Percentiles rank a stretch among this genome's conserved stretches.
Conservation (phyloP, 2,113 vertebrate species). For the Stomatorhinus ivindoensis region DNA sequence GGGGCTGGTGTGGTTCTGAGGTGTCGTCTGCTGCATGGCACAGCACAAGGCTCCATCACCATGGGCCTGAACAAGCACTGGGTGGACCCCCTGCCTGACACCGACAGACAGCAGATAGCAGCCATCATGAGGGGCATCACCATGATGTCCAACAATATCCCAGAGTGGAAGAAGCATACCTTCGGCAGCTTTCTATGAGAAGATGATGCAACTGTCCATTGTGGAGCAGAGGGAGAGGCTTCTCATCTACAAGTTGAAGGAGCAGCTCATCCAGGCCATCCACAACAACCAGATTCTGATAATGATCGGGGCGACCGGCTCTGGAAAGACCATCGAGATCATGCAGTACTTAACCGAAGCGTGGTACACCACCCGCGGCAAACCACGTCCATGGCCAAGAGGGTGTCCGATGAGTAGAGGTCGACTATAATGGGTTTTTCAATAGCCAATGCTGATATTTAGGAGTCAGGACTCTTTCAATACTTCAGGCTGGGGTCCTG, state of each 20-base stretch:
- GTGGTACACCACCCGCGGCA: constrained; percentile 86
- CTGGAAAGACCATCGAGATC: constrained; percentile 95
- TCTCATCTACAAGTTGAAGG: constrained; percentile 94
- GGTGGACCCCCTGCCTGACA: constrained; percentile 96
- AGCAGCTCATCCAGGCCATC: constrained; percentile 95
- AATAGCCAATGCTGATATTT: too few species aligned
- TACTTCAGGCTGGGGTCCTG: too few species aligned
- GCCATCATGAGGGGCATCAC: constrained; percentile 98
- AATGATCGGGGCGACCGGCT: constrained; percentile 93
- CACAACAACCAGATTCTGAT: constrained; percentile 98
- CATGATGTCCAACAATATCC: constrained; percentile 98
- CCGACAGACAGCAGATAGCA: constrained; percentile 89
- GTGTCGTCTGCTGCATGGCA: constrained; percentile 41
- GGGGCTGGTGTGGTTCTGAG: too few species aligned
- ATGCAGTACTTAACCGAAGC: constrained; percentile 96
- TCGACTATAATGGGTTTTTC: too few species aligned
- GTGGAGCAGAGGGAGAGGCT: constrained; percentile 94
- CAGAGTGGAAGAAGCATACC: constrained; percentile 97
- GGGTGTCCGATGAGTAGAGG: constrained; percentile 97
- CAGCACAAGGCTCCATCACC: constrained; percentile 94
- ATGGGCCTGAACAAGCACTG: constrained; percentile 98
- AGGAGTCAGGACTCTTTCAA: too few species aligned
- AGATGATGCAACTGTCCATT: constrained; percentile 91
- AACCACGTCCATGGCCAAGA: constrained; percentile 97
- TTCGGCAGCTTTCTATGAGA: constrained; percentile 95